Conservation (phyloP, 2,888 invertebrate species). For the Nipponacmea schrenckii region DNA sequence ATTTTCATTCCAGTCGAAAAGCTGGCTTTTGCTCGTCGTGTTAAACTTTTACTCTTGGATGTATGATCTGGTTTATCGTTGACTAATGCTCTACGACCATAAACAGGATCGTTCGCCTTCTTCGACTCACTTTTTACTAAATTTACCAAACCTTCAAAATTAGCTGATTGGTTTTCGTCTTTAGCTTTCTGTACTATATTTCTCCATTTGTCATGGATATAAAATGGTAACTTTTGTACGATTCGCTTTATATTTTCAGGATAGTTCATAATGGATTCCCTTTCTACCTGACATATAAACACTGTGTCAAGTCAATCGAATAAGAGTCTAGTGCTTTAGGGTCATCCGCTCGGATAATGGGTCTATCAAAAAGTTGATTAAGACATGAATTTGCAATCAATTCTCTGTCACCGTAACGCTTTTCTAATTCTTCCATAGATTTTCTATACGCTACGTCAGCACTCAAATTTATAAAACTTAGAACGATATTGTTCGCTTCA, state of each 20-base stretch:
- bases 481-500: constrained; percentile 12
- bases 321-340: constrained; percentile 26
- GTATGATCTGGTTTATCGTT: background rate
- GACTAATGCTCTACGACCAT: background rate
- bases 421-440: constrained; percentile 7
- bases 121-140: background rate
- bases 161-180: constrained; percentile 10
- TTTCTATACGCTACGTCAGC: background rate
- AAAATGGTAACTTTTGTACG: constrained; percentile 23
- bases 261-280: constrained; percentile 20
- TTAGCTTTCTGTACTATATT: constrained; percentile 15
- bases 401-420: constrained; percentile 15
- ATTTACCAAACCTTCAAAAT: constrained; percentile 9
- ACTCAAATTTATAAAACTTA: background rate
- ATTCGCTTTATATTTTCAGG: constrained; percentile 26
- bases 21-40: too few relatives aligned
- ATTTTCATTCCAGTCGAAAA: too few relatives aligned
- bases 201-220: constrained; percentile 29
- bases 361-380: background rate
- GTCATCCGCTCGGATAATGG: constrained; percentile 12
- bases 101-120: background rate
- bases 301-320: constrained; percentile 26
- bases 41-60: background rate
- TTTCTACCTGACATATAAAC: constrained; percentile 17
- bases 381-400: constrained; percentile 9